These are phyloP conservation scores for Tetragnatha montana DNA, from an alignment of 2,888 invertebrate genomes.

Conservation along the genomic window DNA sequence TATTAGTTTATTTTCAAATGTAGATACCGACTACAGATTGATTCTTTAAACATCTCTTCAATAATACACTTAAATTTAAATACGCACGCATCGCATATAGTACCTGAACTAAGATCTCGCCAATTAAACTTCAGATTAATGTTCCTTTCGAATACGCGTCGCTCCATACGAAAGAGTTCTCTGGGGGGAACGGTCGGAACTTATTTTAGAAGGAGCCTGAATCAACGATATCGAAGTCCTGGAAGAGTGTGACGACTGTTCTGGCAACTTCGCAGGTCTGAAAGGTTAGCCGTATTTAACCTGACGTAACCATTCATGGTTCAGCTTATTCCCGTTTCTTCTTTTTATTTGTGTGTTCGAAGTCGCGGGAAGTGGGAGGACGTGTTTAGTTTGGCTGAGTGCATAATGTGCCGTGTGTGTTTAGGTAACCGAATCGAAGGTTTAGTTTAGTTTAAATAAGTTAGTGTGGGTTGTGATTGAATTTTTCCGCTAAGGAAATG, in stretches of 20 bases:
- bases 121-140: too few species aligned
- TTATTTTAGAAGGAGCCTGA: background rate
- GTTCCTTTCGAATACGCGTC: background rate
- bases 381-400: background rate
- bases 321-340: background rate
- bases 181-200: background rate
- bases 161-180: background rate
- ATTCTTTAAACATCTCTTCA: too few species aligned
- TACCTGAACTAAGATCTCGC: too few species aligned
- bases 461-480: too few species aligned
- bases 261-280: background rate
- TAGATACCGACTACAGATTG: too few species aligned
- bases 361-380: background rate
- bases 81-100: too few species aligned
- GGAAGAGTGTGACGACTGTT: background rate
- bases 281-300: constrained; percentile 1
- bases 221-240: background rate
- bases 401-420: background rate
- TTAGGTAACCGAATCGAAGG: background rate
- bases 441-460: too few species aligned
- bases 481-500: too few species aligned
- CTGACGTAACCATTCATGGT: background rate
- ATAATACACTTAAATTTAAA: too few species aligned
- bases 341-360: background rate
- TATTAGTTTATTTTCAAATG: too few species aligned